Evolutionary conservation across 2,113 vertebrate species (phyloP).

Genomic region (Ophiodon elongatus): DNA sequence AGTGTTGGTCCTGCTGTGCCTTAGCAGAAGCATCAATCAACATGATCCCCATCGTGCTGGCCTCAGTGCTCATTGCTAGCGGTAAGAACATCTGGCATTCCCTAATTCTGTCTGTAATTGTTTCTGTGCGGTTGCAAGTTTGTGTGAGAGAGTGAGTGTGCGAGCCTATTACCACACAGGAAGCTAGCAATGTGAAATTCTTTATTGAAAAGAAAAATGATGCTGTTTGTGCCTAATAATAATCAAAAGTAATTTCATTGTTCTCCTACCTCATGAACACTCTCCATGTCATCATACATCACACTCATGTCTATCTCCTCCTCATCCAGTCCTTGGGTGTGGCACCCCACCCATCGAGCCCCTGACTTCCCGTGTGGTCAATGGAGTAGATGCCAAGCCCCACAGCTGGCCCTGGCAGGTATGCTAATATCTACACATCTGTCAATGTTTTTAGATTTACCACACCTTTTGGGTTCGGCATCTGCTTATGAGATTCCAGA

Average conservation of each 20-base stretch:
- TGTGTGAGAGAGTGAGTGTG: slow-evolving; percentile 3
- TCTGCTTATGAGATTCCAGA: slow-evolving; percentile 48
- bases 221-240: neutral
- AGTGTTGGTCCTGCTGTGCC: slow-evolving; percentile 49
- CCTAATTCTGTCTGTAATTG: slow-evolving; percentile 60
- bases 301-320: slow-evolving; percentile 7
- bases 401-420: slow-evolving; percentile 99
- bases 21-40: slow-evolving; percentile 78
- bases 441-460: slow-evolving; percentile 54
- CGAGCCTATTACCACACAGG: slow-evolving; percentile 7
- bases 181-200: neutral
- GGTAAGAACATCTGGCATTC: slow-evolving; percentile 82
- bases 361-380: slow-evolving; percentile 87
- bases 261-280: neutral
- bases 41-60: slow-evolving; percentile 85
- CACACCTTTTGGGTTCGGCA: slow-evolving; percentile 41
- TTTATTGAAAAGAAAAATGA: slow-evolving; percentile 19
- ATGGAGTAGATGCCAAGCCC: slow-evolving; percentile 86
- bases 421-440: slow-evolving; percentile 52
- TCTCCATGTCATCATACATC: neutral
- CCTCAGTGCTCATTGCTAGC: slow-evolving; percentile 83
- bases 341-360: slow-evolving; percentile 86
- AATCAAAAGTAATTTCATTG: neutral
- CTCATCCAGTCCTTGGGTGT: slow-evolving; percentile 85
- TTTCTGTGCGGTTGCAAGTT: slow-evolving; percentile 43